A percentile compares a stretch with the other conserved stretches of the same genome.
These are phyloP conservation scores for Metaphire vulgaris DNA, from an alignment of 1,140 invertebrate genomes.

Conservation along the genomic window DNA sequence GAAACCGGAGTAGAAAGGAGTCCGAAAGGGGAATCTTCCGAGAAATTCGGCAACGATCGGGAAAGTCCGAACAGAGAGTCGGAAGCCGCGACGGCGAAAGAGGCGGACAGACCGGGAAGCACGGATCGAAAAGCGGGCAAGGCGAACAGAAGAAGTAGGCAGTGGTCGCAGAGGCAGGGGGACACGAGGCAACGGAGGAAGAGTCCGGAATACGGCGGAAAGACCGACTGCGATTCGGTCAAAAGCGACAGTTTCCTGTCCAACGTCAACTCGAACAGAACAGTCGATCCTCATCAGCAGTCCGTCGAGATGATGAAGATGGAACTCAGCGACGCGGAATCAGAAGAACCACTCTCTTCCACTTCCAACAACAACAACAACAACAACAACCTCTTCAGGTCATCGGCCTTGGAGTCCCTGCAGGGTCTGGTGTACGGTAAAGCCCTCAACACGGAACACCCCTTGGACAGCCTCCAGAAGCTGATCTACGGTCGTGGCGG, in stretches of 20 bases:
- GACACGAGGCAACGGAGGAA: neutral
- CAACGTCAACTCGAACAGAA: neutral
- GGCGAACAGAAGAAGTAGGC: too few relatives aligned
- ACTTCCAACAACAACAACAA: too few relatives aligned
- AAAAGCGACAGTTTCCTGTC: neutral
- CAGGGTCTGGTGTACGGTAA: constrained; percentile 28
- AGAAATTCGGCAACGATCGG: neutral
- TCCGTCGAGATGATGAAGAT: neutral
- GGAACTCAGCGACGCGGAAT: neutral
- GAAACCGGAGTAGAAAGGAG: neutral
- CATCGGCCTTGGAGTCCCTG: constrained; percentile 22
- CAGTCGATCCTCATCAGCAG: neutral
- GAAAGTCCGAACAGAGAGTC: neutral
- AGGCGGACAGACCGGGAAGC: neutral
- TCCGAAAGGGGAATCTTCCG: neutral
- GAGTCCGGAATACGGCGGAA: neutral
- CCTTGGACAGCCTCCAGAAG: constrained; percentile 30
- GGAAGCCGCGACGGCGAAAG: neutral
- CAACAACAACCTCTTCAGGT: neutral
- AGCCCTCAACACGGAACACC: constrained; percentile 24
- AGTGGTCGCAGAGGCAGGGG: neutral
- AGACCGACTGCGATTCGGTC: neutral
- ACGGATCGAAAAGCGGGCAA: neutral
- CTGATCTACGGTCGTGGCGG: constrained; percentile 13
- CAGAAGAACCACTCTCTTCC: neutral